Conservation (phyloP, 2,888 invertebrate genomes). For the Hecatera dysodea region DNA sequence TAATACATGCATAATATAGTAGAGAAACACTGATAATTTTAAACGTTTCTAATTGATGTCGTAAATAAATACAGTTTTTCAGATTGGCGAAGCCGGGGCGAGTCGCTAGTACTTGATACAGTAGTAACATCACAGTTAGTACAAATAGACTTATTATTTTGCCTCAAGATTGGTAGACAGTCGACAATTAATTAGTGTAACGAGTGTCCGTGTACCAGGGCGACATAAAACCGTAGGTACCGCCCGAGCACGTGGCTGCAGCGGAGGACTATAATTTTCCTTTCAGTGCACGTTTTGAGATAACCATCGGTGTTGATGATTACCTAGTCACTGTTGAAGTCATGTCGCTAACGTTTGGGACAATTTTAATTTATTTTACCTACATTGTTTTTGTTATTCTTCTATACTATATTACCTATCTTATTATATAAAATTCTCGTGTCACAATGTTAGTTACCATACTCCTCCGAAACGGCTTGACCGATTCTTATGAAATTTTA, state of each 20-base stretch:
- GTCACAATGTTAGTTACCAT: too few species aligned
- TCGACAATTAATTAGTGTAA: slow-evolving; percentile 40
- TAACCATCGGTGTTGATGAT: slow-evolving; percentile 52
- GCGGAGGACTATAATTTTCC: slow-evolving; percentile 52
- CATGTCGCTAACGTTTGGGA: slow-evolving; percentile 18
- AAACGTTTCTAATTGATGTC: too few species aligned
- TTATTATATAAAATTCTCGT: too few species aligned
- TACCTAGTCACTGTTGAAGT: slow-evolving; percentile 24
- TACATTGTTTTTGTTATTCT: neutral
- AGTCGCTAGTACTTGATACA: neutral
- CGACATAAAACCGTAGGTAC: slow-evolving; percentile 6
- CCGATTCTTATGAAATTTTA: too few species aligned
- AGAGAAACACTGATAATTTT: too few species aligned
- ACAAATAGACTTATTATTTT: slow-evolving; percentile 18
- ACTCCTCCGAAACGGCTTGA: too few species aligned
- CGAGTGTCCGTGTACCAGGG: slow-evolving; percentile 10
- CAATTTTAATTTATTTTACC: slow-evolving; percentile 3
- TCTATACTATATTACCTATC: too few species aligned
- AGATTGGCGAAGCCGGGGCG: too few species aligned
- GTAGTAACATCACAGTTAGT: slow-evolving; percentile 1
- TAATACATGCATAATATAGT: too few species aligned
- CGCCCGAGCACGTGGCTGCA: slow-evolving; percentile 32
- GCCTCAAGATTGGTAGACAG: slow-evolving; percentile 26
- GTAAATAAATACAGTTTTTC: too few species aligned
- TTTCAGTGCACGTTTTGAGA: slow-evolving; percentile 55